These are phyloP conservation scores for Leptocoma aspasia DNA, from an alignment of 2,113 vertebrate genomes.

Conservation along the genomic window DNA sequence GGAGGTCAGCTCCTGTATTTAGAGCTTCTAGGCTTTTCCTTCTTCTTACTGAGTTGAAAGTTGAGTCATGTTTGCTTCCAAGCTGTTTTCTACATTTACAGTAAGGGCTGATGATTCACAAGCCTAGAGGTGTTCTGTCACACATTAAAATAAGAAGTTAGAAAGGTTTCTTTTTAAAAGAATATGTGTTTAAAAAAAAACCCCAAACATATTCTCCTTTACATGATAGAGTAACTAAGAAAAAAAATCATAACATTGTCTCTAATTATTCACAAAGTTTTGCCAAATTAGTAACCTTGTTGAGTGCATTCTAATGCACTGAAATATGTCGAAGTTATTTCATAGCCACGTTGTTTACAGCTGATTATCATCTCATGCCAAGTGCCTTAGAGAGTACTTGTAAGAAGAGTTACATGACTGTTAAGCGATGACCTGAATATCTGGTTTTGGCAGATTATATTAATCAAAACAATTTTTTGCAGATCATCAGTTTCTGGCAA, in stretches of 20 bases:
- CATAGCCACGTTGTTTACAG: background rate
- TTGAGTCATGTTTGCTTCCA: background rate
- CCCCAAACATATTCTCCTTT: background rate
- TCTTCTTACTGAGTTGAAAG: background rate
- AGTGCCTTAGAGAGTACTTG: background rate
- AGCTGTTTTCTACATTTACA: background rate
- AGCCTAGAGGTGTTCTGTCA: background rate
- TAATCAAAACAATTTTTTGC: background rate
- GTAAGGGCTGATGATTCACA: background rate
- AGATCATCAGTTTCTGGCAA: background rate
- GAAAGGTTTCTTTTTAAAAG: background rate
- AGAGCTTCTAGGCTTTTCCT: background rate
- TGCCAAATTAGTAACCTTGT: background rate
- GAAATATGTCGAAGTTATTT: background rate
- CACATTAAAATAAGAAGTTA: background rate
- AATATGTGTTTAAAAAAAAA: background rate
- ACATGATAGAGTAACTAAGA: background rate
- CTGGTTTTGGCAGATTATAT: background rate
- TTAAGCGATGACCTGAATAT: background rate
- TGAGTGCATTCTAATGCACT: background rate
- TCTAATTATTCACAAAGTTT: background rate
- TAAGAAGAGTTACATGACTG: background rate
- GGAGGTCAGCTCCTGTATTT: accelerated
- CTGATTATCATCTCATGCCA: background rate
- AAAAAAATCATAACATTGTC: background rate